Evolutionary conservation across 2,888 invertebrate genomes (phyloP), one percentile per base, ranked within the genome.

Genomic region (Pemphredon lugubris): DNA sequence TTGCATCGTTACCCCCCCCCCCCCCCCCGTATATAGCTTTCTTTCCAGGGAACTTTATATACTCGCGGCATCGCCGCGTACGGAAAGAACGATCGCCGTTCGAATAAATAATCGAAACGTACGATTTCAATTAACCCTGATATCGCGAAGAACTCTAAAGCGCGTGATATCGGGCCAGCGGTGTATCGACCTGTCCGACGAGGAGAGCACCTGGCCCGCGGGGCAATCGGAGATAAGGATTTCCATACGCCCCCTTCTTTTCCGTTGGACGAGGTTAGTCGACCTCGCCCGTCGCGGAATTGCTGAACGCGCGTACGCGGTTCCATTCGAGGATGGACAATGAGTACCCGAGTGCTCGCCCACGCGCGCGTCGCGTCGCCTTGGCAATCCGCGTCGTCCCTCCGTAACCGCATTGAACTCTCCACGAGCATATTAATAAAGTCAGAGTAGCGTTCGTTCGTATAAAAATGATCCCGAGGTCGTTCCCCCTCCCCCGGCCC

Each of bases 291-390:
- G 64, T 57, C 73, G n/a, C n/a, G 55, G 77, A 81, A 81, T 83
- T 72, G 72, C 75, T 83, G 83, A 84, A 85, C 84, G 85, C 84
- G 84, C 82, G 84, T 83, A 81, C 66, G 66, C 47, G 60, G 53
- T 73, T n/a, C n/a, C n/a, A 79, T 79, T 77, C 59, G 68, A 81
- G 66, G 81, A 74, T 77, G 79, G 77, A 84, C 84, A 82, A 85
- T 82, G 77, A 82, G 74, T 74, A 61, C 64, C 58, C 45, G 37
- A n/a, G n/a, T n/a, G 30, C 57, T 75, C 64, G 73, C 84, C 84
- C 83, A 84, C 85, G 84, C 83, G 53, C 23, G 20, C 18, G 4
- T n/a, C 34, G 4, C 37, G 40, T 18, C 37, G 26, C 13, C 37
- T 3, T 20, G 50, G 7, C 37, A 18, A 37, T 30, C 16, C 39